phyloP scores from a whole-genome alignment of 2,113 vertebrate genomes.

The Synchiropus splendidus region DNA sequence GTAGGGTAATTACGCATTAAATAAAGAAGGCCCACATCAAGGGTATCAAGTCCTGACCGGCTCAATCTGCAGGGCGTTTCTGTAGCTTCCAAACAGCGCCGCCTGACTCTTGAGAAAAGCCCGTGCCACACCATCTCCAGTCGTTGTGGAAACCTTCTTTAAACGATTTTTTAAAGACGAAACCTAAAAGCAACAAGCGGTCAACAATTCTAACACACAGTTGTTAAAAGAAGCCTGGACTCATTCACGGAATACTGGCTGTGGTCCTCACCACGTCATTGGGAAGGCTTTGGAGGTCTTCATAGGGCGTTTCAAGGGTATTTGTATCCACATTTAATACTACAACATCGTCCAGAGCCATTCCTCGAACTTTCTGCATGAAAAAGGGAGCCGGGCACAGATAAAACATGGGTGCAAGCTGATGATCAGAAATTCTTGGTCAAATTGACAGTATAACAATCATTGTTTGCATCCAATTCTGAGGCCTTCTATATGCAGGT shows the following conservation, averaged over 20 bases:
- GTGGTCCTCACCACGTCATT: conserved; percentile 81
- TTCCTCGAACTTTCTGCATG: conserved; percentile 80
- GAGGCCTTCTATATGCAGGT: too few relatives aligned
- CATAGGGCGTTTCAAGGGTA: conserved; percentile 88
- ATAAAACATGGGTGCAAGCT: neutral
- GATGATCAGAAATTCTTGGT: too few relatives aligned
- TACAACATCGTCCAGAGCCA: conserved; percentile 76
- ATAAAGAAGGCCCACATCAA: neutral
- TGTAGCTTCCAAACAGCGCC: conserved; percentile 91
- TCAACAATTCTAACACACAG: neutral
- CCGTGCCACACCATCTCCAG: conserved; percentile 86
- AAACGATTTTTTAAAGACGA: conserved; percentile 86
- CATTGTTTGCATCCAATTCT: too few relatives aligned
- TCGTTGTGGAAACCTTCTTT: conserved; percentile 90
- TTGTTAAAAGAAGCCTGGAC: neutral
- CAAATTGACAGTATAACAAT: too few relatives aligned
- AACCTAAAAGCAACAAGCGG: conserved; percentile 61
- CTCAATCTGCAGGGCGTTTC: conserved; percentile 87
- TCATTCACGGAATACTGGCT: neutral
- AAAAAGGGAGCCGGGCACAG: conserved; percentile 2
- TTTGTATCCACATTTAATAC: conserved; percentile 96
- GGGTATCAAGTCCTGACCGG: conserved; percentile 67
- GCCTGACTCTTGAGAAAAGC: conserved; percentile 94
- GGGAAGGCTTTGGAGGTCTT: conserved; percentile 92
- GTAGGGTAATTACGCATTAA: too few relatives aligned